Evolutionary conservation across 2,888 invertebrate species (phyloP).

Genomic region (Allygus modestus): DNA sequence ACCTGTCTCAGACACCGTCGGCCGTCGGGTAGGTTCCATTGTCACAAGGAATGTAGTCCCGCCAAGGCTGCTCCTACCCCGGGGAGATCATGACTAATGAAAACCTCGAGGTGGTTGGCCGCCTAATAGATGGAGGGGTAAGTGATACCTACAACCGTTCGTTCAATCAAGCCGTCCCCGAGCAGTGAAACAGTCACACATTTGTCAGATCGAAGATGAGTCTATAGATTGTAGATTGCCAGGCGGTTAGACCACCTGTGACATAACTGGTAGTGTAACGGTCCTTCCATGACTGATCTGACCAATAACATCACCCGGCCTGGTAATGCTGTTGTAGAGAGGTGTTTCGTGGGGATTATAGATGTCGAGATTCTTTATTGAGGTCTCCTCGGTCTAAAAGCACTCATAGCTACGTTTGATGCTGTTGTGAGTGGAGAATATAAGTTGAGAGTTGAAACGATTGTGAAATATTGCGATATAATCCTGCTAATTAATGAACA

Average conservation of each 20-base stretch:
- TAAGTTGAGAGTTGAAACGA: too few relatives aligned
- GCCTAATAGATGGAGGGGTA: slow-evolving; percentile 16
- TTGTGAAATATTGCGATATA: too few relatives aligned
- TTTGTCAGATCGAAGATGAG: not conserved
- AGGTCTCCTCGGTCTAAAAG: not conserved
- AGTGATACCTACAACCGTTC: not conserved
- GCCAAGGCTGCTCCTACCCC: slow-evolving; percentile 24
- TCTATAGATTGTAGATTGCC: not conserved
- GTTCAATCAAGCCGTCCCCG: not conserved
- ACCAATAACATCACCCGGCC: not conserved
- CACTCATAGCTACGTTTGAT: not conserved
- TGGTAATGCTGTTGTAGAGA: not conserved
- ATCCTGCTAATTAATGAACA: too few relatives aligned
- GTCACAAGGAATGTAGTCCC: slow-evolving; percentile 42
- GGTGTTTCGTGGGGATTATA: not conserved
- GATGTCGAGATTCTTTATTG: slow-evolving; percentile 6
- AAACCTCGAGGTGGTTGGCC: slow-evolving; percentile 45
- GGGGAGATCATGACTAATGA: slow-evolving; percentile 49
- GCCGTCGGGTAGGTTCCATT: slow-evolving; percentile 32
- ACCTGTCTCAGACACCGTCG: not conserved
- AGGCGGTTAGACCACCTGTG: slow-evolving; percentile 13
- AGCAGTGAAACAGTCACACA: not conserved
- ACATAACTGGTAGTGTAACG: slow-evolving; percentile 4
- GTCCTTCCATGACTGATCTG: not conserved
- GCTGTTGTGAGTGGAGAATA: too few relatives aligned